Conservation (phyloP, 2,888 invertebrate genomes). For the Rhingia campestris region DNA sequence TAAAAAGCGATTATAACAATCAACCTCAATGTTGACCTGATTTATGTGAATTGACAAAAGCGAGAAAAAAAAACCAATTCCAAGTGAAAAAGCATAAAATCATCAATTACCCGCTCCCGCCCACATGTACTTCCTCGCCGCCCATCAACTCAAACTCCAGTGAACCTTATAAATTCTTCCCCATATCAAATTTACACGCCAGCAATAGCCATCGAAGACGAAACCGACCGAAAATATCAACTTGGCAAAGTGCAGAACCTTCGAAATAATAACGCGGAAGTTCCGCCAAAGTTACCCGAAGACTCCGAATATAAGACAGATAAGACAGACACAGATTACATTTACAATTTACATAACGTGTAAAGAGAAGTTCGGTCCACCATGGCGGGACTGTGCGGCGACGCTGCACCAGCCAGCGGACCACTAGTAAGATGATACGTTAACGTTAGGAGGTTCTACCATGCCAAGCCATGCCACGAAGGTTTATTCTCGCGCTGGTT, state of each 20-base stretch:
- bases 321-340: slow-evolving; percentile 71
- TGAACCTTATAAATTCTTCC: slow-evolving; percentile 55
- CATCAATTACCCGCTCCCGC: slow-evolving; percentile 49
- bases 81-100: slow-evolving; percentile 27
- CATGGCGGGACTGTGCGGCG: background rate
- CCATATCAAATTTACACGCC: slow-evolving; percentile 56
- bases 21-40: slow-evolving; percentile 58
- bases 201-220: slow-evolving; percentile 27
- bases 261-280: slow-evolving; percentile 72
- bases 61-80: slow-evolving; percentile 4
- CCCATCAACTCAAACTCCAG: slow-evolving; percentile 2
- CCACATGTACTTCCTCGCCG: slow-evolving; percentile 31
- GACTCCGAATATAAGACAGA: slow-evolving; percentile 66
- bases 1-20: slow-evolving; percentile 41
- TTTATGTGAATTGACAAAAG: slow-evolving; percentile 45
- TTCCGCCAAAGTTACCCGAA: slow-evolving; percentile 62
- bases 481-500: slow-evolving; percentile 54
- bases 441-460: slow-evolving; percentile 46
- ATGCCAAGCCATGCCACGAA: slow-evolving; percentile 41
- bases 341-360: slow-evolving; percentile 72
- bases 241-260: slow-evolving; percentile 66
- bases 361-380: slow-evolving; percentile 55
- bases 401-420: slow-evolving; percentile 1
- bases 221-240: slow-evolving; percentile 60
- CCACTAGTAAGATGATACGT: slow-evolving; percentile 60